These are phyloP conservation scores for Cynopterus brachyotis DNA, from an alignment of 2,113 vertebrate species.

Conservation along the genomic window DNA sequence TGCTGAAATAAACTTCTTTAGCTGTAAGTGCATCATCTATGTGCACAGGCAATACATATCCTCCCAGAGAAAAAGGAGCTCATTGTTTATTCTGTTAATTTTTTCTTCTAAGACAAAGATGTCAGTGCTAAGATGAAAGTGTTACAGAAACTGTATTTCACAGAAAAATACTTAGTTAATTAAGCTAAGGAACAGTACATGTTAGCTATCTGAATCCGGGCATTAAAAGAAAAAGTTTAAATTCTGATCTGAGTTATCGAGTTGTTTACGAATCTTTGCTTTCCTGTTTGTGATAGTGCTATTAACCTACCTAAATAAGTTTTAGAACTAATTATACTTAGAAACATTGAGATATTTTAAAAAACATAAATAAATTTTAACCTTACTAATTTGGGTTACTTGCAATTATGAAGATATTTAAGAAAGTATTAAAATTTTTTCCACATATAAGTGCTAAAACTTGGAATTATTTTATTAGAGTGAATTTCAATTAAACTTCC, in stretches of 20 bases:
- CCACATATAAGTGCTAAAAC: not conserved
- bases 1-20: constrained; percentile 21
- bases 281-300: not conserved
- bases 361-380: not conserved
- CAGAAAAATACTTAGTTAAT: not conserved
- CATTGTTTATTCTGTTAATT: not conserved
- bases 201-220: not conserved
- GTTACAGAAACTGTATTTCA: not conserved
- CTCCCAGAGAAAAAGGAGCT: not conserved
- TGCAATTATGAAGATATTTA: not conserved
- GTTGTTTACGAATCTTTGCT: not conserved
- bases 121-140: not conserved
- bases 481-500: not conserved
- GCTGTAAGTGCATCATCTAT: not conserved
- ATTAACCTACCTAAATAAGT: not conserved
- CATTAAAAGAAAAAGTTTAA: constrained; percentile 2
- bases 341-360: constrained; percentile 2
- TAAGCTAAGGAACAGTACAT: not conserved
- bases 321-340: not conserved
- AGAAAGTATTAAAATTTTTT: not conserved
- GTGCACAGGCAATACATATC: not conserved
- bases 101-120: constrained; percentile 9
- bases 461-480: not conserved
- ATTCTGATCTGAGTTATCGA: not conserved
- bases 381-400: not conserved